phyloP scores from a whole-genome alignment of 2,113 vertebrate species.

The mouse (Mus musculus) region DNA sequence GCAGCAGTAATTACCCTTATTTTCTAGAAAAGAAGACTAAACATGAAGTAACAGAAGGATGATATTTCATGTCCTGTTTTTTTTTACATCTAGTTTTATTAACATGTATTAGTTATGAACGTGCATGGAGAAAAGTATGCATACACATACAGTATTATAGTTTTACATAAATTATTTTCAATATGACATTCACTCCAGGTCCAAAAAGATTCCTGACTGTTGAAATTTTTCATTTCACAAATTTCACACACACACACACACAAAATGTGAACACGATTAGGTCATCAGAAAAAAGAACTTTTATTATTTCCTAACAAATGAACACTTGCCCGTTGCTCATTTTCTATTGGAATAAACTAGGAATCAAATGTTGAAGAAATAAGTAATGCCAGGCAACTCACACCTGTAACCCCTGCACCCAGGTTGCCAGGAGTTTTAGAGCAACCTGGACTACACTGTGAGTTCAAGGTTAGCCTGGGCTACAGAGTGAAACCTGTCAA shows the following conservation, averaged over 20 bases:
- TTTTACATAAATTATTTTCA: not conserved
- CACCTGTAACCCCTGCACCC: not conserved
- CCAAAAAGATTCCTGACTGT: not conserved
- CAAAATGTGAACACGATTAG: not conserved
- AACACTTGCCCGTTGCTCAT: not conserved
- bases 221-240: constrained; percentile 19
- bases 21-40: not conserved
- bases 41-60: not conserved
- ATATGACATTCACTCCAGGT: not conserved
- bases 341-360: constrained; percentile 1
- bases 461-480: not conserved
- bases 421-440: not conserved
- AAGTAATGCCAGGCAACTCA: not conserved
- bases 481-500: not conserved
- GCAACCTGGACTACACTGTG: not conserved
- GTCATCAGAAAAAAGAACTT: constrained; percentile 9
- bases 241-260: too few relatives aligned
- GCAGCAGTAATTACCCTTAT: not conserved
- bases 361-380: not conserved
- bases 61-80: not conserved
- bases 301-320: not conserved
- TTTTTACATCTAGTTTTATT: constrained; percentile 19
- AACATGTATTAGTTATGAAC: not conserved
- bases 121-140: not conserved
- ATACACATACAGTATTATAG: not conserved